These are phyloP conservation scores for Pitta sordida DNA, from an alignment of 2,113 vertebrate species.

Conservation along the genomic window DNA sequence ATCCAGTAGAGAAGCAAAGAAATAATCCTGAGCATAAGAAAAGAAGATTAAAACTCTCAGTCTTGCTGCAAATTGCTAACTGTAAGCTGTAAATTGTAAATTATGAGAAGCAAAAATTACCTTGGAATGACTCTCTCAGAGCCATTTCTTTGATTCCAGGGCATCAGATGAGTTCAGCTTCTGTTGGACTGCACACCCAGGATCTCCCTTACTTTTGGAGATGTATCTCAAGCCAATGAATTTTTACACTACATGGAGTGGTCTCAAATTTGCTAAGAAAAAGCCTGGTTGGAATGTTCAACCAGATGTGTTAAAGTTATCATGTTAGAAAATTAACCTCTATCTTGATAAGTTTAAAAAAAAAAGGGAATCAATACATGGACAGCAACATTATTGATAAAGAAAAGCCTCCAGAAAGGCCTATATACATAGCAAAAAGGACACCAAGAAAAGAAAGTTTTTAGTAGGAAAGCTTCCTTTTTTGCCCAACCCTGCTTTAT, in stretches of 20 bases:
- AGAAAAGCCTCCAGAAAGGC: not conserved
- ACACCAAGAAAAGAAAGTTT: not conserved
- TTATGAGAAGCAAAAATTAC: not conserved
- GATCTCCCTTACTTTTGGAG: not conserved
- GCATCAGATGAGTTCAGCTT: not conserved
- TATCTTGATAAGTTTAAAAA: not conserved
- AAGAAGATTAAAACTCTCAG: not conserved
- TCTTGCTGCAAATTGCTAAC: not conserved
- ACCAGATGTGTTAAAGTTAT: not conserved
- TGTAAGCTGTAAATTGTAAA: not conserved
- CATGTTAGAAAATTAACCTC: fast-evolving
- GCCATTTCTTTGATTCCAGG: not conserved
- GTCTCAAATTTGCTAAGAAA: not conserved
- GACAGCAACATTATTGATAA: not conserved
- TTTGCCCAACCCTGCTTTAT: not conserved
- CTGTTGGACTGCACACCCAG: not conserved
- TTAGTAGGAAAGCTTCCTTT: not conserved
- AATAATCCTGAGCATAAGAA: not conserved
- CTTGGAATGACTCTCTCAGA: not conserved
- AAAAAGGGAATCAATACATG: not conserved
- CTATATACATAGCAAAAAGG: not conserved
- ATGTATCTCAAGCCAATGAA: not conserved
- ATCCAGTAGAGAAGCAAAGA: not conserved
- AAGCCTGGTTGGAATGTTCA: not conserved
- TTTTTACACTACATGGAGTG: not conserved